phyloP scores from a whole-genome alignment of 2,113 vertebrate genomes.

The Archocentrus centrarchus region DNA sequence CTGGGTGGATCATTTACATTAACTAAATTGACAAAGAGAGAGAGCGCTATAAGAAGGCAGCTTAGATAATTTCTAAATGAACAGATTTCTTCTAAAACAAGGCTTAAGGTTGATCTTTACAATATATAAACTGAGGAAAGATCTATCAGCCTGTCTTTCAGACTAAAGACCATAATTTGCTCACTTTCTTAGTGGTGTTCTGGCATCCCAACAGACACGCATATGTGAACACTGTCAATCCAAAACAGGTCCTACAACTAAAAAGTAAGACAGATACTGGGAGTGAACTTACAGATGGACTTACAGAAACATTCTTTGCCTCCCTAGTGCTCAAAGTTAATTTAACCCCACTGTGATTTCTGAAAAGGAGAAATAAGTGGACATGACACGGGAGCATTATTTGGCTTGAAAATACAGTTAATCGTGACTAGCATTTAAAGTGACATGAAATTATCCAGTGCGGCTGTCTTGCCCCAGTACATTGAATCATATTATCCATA shows the following conservation, averaged over 20 bases:
- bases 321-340: neutral
- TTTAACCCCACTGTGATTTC: neutral
- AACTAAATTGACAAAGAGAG: neutral
- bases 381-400: neutral
- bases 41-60: neutral
- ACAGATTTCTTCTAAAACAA: neutral
- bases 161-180: neutral
- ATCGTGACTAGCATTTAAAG: neutral
- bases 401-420: neutral
- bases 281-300: neutral
- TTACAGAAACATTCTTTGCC: neutral
- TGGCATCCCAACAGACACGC: neutral
- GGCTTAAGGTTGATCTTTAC: neutral
- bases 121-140: neutral
- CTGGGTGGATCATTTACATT: neutral
- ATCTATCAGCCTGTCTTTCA: neutral
- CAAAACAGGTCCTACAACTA: neutral
- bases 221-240: neutral
- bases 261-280: neutral
- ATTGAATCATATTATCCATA: conserved; percentile 3
- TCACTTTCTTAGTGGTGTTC: neutral
- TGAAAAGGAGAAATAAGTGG: neutral
- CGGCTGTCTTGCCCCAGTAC: neutral
- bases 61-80: neutral
- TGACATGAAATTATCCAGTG: neutral